These are phyloP conservation scores for Capitulum mitella DNA, from an alignment of 2,888 invertebrate genomes.

Conservation along the genomic window DNA sequence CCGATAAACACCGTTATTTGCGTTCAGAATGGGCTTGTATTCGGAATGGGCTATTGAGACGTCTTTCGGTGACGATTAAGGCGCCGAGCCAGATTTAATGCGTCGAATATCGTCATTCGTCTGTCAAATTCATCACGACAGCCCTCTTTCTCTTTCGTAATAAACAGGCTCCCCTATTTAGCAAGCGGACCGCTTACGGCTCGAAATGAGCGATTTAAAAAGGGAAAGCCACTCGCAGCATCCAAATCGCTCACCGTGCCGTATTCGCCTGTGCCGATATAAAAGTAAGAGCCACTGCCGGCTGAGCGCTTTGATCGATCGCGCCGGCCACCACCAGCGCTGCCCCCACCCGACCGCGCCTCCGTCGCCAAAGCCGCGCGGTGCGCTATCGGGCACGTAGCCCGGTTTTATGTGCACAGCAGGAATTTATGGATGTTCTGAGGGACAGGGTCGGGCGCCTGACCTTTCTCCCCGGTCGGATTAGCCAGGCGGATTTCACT, in stretches of 20 bases:
- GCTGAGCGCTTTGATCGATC: background rate
- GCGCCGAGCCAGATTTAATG: background rate
- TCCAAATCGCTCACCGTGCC: background rate
- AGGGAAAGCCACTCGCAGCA: background rate
- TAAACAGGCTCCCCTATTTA: background rate
- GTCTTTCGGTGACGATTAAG: background rate
- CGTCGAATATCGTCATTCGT: background rate
- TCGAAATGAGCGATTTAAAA: background rate
- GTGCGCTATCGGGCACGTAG: background rate
- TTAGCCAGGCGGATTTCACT: background rate
- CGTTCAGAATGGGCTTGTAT: no score
- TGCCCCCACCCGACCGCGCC: background rate
- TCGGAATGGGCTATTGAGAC: no score
- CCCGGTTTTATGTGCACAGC: background rate
- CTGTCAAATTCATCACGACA: background rate
- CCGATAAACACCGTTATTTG: no score
- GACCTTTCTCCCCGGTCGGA: background rate
- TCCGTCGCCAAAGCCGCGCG: background rate
- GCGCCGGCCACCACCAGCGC: background rate
- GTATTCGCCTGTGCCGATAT: background rate
- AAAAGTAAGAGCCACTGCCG: background rate
- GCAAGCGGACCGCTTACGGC: background rate
- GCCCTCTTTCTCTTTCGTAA: background rate
- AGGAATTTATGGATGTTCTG: background rate
- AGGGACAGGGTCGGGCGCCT: background rate